Evolutionary conservation across 2,888 invertebrate species (phyloP), one percentile per base, ranked within the genome.

Genomic region (Adineta ricciae): DNA sequence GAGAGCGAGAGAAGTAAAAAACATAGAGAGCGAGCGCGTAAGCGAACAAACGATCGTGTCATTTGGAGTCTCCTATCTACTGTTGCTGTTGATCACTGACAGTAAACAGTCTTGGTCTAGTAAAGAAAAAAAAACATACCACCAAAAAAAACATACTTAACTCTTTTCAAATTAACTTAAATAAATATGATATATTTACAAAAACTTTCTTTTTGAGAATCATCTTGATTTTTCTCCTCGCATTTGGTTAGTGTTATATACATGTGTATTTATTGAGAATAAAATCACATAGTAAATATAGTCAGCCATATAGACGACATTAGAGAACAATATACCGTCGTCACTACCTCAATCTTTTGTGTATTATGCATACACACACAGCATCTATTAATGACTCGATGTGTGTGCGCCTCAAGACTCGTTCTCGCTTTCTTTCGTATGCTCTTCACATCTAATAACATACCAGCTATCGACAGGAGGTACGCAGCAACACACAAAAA

Each of bases 21-120:
- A 64, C 27, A 64, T 64, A 64, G 64, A 64, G 64, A 64, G 64
- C 64, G 64, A 64, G 64, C 64, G 64, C 64, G 32, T 64, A 64
- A 16, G 32, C 64, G 64, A 64, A 32, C 32, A 64, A 64, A 64
- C 64, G 32, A 64, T 64, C 64, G 64, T 64, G 64, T 64, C 64
- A 64, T 64, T 64, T 64, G 32, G 32, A 64, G 64, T 64, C 64
- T 64, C 64, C 64, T 64, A 64, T 64, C 64, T 64, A 64, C 64
- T 64, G 64, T 64, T 64, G 32, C 64, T 64, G 32, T 64, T 64
- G 64, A 64, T 64, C 64, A 64, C 27, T 64, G 32, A 64, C 64
- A 64, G 64, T 64, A 64, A 16, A 64, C 32, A 64, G 64, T 64
- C 27, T 64, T 64, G 64, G 32, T 64, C 32, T 64, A 64, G 64